Evolutionary conservation across 2,888 invertebrate genomes (phyloP), one percentile per base, ranked within the genome.

Genomic region (Epirrhoe tristata): DNA sequence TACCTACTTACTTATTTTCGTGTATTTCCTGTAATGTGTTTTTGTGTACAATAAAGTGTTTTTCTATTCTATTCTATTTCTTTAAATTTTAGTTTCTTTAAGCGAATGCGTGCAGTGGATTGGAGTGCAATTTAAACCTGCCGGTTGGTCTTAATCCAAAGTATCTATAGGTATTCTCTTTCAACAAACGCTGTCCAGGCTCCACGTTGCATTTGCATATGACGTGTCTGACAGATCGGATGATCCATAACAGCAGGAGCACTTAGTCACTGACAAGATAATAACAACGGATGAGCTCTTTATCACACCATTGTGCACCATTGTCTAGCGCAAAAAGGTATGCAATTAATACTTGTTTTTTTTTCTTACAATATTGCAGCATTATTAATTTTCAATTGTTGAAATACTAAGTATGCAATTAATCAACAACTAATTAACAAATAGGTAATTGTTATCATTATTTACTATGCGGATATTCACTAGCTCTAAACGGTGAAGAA

Each of bases 221-320:
- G 36, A 36, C 34, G 17, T 39, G 39, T 12, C 10, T 24, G 36
- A 17, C 55, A 17, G 39, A 39, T 54, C 1, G 17, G 16, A 36
- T 55, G 17, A 16, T 55, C 8, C 16, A 14, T 34, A 34, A 17
- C 54, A 39, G 36, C 39, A 17, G 39, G 17, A 55, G 39, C 50
- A 50, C 36, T 51, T 39, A 58, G 36, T 16, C n/a, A 24, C 1
- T 59, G 51, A 59, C 58, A 51, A 51, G 52, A 59, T 52, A 52
- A 43, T 52, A 16, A 24, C 31, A 55, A 39, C 36, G 16, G 17
- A 32, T 7, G 34, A 14, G 7, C 39, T 39, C 31, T 58, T 52
- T 39, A 59, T 52, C 51, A 39, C 52, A 39, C 12, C 51, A 59
- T 59, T 52, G 39, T 59, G 24, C 52, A 39, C 12, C 51, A 59